Percentiles rank a stretch among this genome's conserved stretches.
Evolutionary conservation across 2,888 invertebrate species (phyloP).

Genomic region (Dimorphilus gyrociliatus): DNA sequence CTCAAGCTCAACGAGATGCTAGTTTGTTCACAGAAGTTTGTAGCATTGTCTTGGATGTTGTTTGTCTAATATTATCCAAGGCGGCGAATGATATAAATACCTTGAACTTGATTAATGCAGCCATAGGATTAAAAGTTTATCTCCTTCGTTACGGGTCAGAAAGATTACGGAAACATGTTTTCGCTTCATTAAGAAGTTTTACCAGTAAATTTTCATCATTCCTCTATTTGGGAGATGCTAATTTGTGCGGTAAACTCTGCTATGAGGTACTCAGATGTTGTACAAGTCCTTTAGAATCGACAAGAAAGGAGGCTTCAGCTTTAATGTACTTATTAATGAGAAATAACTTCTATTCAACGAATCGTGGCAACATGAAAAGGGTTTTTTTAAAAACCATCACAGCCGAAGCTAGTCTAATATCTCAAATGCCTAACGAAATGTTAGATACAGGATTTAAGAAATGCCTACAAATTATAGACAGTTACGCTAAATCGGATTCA

Average conservation of each 20-base stretch:
- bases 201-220: conserved; percentile 44
- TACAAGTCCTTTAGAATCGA: conserved; percentile 63
- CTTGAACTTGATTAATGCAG: too few relatives aligned
- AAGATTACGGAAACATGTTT: conserved; percentile 68
- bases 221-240: conserved; percentile 20
- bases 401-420: too few relatives aligned
- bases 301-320: conserved; percentile 77
- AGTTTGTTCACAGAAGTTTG: conserved; percentile 77
- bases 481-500: too few relatives aligned
- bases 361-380: too few relatives aligned
- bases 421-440: too few relatives aligned
- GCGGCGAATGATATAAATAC: too few relatives aligned
- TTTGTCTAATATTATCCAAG: too few relatives aligned
- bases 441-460: too few relatives aligned
- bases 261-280: conserved; percentile 53
- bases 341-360: conserved; percentile 76
- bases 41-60: conserved; percentile 65
- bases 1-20: conserved; percentile 53
- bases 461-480: too few relatives aligned
- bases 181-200: conserved; percentile 75
- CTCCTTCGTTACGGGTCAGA: too few relatives aligned
- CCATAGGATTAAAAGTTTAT: too few relatives aligned
- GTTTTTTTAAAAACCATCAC: too few relatives aligned
- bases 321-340: conserved; percentile 79
- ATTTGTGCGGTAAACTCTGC: conserved; percentile 31